Percentiles rank a stretch among this genome's conserved stretches.
phyloP scores from a whole-genome alignment of 2,888 invertebrate genomes.

The Xiphydria camelus region DNA sequence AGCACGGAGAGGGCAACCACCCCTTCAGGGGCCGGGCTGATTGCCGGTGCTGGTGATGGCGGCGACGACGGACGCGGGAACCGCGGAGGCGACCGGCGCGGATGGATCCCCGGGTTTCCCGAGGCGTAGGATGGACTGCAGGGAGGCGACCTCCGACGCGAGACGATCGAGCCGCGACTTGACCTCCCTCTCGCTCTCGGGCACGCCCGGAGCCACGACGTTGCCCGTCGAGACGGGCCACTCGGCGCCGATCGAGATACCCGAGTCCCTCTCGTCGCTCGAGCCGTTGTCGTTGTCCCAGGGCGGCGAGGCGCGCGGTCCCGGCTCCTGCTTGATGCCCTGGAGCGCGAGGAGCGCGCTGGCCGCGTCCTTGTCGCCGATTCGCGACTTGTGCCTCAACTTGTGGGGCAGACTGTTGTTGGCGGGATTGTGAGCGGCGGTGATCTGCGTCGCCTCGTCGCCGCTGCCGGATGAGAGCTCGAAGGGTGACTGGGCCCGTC shows the following conservation, averaged over 20 bases:
- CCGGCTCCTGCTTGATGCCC: conserved; percentile 85
- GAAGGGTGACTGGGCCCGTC: conserved; percentile 72
- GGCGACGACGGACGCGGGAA: neutral
- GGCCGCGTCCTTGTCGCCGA: conserved; percentile 88
- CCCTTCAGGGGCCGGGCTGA: too few relatives aligned
- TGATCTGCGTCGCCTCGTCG: conserved; percentile 62
- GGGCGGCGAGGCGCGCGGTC: conserved; percentile 76
- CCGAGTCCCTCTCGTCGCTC: conserved; percentile 87
- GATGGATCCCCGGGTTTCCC: conserved; percentile 56
- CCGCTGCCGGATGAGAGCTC: conserved; percentile 78
- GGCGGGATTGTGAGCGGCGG: conserved; percentile 58
- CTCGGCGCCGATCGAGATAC: conserved; percentile 80
- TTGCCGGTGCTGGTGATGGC: conserved; percentile 2
- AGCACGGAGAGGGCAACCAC: too few relatives aligned
- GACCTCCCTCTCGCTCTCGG: conserved; percentile 74
- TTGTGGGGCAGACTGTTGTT: conserved; percentile 83
- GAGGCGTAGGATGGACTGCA: conserved; percentile 80
- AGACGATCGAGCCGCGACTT: conserved; percentile 85
- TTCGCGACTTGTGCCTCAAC: conserved; percentile 86
- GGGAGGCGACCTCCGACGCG: conserved; percentile 87
- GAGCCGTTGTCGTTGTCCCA: conserved; percentile 91
- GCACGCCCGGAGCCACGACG: conserved; percentile 51
- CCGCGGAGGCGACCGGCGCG: conserved; percentile 24
- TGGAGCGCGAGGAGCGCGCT: conserved; percentile 79
- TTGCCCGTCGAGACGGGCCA: conserved; percentile 60